Conservation (phyloP, 1,140 invertebrate genomes). For the Brachionus koreanus region DNA sequence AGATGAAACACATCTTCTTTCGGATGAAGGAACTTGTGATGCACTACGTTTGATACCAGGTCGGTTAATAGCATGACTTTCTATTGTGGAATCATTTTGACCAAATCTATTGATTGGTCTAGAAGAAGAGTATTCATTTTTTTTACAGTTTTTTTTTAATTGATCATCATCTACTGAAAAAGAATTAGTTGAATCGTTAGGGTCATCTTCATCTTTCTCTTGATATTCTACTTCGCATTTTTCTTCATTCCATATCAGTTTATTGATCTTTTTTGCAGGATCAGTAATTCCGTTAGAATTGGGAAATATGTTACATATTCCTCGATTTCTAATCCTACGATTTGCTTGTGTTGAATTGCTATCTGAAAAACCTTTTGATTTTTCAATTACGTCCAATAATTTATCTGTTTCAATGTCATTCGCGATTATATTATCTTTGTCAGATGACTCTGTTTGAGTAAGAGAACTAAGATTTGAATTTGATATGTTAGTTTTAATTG, state of each 20-base stretch:
- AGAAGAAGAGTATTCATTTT: neutral
- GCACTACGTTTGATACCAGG: slow-evolving; percentile 35
- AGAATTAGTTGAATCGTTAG: neutral
- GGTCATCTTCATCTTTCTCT: slow-evolving; percentile 1
- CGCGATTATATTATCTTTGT: slow-evolving; percentile 10
- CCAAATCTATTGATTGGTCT: slow-evolving; percentile 17
- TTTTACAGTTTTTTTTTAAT: neutral
- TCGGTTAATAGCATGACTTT: neutral
- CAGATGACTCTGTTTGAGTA: slow-evolving; percentile 30
- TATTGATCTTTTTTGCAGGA: slow-evolving; percentile 28
- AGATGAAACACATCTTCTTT: neutral
- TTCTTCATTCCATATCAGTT: slow-evolving; percentile 41
- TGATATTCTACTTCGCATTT: slow-evolving; percentile 29
- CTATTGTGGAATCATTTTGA: neutral
- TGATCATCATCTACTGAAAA: neutral
- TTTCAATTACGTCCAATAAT: slow-evolving; percentile 16
- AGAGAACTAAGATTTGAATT: neutral
- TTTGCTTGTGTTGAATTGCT: neutral
- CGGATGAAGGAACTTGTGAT: slow-evolving; percentile 18
- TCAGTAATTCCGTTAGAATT: neutral
- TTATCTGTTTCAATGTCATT: slow-evolving; percentile 44
- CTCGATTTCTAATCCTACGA: slow-evolving; percentile 17
- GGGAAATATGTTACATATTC: neutral
- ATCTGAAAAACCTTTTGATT: slow-evolving; percentile 33
- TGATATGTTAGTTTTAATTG: neutral